Evolutionary conservation across 1,140 invertebrate species (phyloP), one percentile per base, ranked within the genome.

Genomic region (Fopius arisanus): DNA sequence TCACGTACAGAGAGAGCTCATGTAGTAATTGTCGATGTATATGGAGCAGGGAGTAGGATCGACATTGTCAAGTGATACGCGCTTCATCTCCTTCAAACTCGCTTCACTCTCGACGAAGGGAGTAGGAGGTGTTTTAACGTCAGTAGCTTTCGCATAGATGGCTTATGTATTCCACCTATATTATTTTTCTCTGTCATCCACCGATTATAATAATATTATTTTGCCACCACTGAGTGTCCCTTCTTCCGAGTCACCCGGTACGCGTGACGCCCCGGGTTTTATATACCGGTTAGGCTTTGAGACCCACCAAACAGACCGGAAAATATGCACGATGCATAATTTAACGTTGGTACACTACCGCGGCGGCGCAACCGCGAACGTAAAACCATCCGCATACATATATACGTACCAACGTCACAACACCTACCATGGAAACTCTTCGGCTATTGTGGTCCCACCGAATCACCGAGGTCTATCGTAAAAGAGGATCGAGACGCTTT

Each of bases 241-340:
- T 81, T 82, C 82, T 81, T 83, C 80, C 80, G 77, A 82, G 79
- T 81, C 83, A 85, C 81, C 83, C 81, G 80, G 77, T 81, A 81
- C 79, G 76, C 77, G 80, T 81, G 78, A 75, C 75, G 70, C 70
- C 73, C 77, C 75, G 79, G 78, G 77, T 81, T 77, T 75, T 75
- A 80, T 76, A 82, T 84, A 81, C 84, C 80, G 83, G 83, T 84
- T 85, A 85, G 82, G 81, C 84, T 86, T 85, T 85, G 80, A 86
- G 81, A 85, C 81, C 82, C 83, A 86, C 84, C 84, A 86, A 87
- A 87, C 85, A 87, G 86, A 86, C 85, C 85, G 83, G 86, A 87
- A 86, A 86, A 87, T 86, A 86, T 85, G 84, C 82, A 85, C 80
- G 80, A 81, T 87, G 85, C 84, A 86, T 86, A 86, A 86, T 86